A percentile compares a stretch with the other conserved stretches of the same genome.
phyloP scores from a whole-genome alignment of 1,140 invertebrate genomes.

The Sitodiplosis mosellana region DNA sequence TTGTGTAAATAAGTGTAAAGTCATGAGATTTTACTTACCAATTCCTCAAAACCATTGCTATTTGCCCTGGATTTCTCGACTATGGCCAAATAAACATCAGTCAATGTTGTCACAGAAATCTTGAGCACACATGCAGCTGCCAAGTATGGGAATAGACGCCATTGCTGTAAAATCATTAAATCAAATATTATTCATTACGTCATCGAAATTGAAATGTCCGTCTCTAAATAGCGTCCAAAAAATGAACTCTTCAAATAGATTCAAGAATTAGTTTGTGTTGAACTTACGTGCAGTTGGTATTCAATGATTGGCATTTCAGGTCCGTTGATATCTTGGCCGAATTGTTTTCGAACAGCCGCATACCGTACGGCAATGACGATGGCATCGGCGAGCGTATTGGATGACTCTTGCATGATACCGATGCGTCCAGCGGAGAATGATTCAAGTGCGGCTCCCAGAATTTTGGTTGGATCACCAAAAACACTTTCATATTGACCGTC shows the following conservation, averaged over 20 bases:
- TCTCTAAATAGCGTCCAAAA: no score
- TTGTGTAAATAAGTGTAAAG: slow-evolving; percentile 1
- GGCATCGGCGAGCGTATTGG: slow-evolving; percentile 47
- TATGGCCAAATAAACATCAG: slow-evolving; percentile 31
- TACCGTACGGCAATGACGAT: slow-evolving; percentile 78
- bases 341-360: slow-evolving; percentile 76
- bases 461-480: slow-evolving; percentile 55
- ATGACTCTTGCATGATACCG: slow-evolving; percentile 50
- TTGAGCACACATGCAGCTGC: slow-evolving; percentile 63
- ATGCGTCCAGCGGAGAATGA: slow-evolving; percentile 69
- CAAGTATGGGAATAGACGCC: slow-evolving; percentile 74
- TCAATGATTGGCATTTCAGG: slow-evolving; percentile 72
- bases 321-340: slow-evolving; percentile 45
- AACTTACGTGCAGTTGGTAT: slow-evolving; percentile 66
- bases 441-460: slow-evolving; percentile 64
- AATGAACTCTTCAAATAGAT: no score
- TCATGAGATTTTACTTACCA: slow-evolving; percentile 26
- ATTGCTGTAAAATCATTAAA: slow-evolving; percentile 47
- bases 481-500: slow-evolving; percentile 66
- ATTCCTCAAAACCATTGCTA: slow-evolving; percentile 30
- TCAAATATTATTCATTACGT: no score
- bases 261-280: no score
- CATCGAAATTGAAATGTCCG: no score
- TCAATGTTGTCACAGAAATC: slow-evolving; percentile 42
- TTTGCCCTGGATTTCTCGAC: slow-evolving; percentile 35